These are phyloP conservation scores for Sternotherus odoratus DNA, from an alignment of 2,797 vertebrate genomes.

Conservation along the genomic window DNA sequence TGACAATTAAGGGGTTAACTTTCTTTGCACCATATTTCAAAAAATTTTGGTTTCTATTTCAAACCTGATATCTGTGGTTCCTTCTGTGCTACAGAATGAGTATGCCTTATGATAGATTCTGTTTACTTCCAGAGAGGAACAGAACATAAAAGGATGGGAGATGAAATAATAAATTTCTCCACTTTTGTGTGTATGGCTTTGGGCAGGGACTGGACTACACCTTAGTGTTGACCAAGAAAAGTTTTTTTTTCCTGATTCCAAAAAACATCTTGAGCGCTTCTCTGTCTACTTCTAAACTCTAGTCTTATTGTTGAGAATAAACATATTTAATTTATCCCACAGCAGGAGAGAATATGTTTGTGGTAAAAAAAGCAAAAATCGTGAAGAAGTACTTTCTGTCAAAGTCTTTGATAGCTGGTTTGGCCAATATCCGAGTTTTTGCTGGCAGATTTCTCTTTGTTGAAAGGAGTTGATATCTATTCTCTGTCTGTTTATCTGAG, in stretches of 20 bases:
- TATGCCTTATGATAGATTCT: background rate
- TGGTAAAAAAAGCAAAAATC: constrained; percentile 2
- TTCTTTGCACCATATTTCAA: background rate
- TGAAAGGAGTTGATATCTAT: background rate
- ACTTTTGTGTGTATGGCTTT: background rate
- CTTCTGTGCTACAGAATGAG: background rate
- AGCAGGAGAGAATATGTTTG: background rate
- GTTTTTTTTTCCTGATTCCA: background rate
- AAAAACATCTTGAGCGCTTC: background rate
- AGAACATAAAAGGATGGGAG: background rate
- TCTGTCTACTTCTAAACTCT: background rate
- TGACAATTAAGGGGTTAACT: background rate
- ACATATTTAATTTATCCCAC: constrained; percentile 11
- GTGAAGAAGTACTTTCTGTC: constrained; percentile 11
- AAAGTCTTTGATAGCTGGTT: background rate
- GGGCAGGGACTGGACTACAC: too few relatives aligned
- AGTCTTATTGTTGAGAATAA: background rate
- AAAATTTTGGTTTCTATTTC: background rate
- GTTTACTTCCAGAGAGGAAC: background rate
- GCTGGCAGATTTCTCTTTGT: background rate
- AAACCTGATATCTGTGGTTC: background rate
- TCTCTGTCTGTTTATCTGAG: background rate
- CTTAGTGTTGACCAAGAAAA: too few relatives aligned
- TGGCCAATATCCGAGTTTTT: background rate
- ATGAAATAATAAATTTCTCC: background rate